These are phyloP conservation scores for Andrena cerasifolii DNA, from an alignment of 1,140 invertebrate species.

Conservation along the genomic window DNA sequence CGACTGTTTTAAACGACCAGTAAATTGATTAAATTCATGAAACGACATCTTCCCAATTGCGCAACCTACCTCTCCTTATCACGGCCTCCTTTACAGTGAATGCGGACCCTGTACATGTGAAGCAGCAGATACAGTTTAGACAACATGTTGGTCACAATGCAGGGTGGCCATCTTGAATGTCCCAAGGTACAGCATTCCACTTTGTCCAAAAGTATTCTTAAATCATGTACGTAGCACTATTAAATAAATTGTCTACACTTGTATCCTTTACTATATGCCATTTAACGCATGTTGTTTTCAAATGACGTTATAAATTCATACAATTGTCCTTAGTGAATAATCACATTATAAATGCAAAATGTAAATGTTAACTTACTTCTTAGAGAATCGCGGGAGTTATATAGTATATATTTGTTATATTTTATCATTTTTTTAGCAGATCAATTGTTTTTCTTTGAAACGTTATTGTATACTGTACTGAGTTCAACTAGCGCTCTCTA, in stretches of 20 bases:
- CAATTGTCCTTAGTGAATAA: too few species aligned
- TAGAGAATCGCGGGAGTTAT: neutral
- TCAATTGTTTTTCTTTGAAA: too few species aligned
- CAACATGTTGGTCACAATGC: neutral
- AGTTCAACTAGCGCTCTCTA: conserved; percentile 1
- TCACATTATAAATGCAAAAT: neutral
- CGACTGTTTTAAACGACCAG: conserved; percentile 56
- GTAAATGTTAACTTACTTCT: neutral
- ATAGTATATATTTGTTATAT: neutral
- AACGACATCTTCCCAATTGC: conserved; percentile 56
- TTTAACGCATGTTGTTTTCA: neutral
- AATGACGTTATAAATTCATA: neutral
- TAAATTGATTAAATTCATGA: conserved; percentile 57
- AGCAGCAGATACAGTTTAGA: neutral
- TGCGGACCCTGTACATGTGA: neutral
- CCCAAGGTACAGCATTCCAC: neutral
- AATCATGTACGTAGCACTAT: too few species aligned
- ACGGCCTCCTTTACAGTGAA: neutral
- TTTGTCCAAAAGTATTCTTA: neutral
- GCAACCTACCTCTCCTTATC: conserved; percentile 19
- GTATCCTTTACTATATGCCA: neutral
- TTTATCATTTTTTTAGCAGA: neutral
- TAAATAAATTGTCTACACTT: neutral
- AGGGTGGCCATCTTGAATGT: neutral
- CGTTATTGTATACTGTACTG: neutral